phyloP scores from a whole-genome alignment of 1,140 invertebrate genomes.

The Thalassaphorura encarpata region DNA sequence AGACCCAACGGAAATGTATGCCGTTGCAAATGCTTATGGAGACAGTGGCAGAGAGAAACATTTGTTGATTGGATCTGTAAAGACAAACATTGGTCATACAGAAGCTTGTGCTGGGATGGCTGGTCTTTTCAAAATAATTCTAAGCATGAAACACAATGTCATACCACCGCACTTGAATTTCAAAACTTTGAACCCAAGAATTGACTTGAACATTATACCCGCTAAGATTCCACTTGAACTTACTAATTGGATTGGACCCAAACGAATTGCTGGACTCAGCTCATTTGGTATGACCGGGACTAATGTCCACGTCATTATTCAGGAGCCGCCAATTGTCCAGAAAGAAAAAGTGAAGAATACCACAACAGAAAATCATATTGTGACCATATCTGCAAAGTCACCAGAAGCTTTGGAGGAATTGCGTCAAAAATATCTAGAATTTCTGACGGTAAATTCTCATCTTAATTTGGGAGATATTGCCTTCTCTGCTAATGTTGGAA shows the following conservation, averaged over 20 bases:
- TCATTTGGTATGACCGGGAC: slow-evolving; percentile 22
- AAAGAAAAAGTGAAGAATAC: not conserved
- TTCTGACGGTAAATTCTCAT: slow-evolving; percentile 4
- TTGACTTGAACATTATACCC: slow-evolving; percentile 15
- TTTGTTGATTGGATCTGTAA: slow-evolving; percentile 47
- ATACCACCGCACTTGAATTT: slow-evolving; percentile 9
- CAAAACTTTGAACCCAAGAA: slow-evolving; percentile 7
- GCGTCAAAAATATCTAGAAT: slow-evolving; percentile 3
- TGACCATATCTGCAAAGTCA: slow-evolving; percentile 15
- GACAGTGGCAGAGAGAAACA: slow-evolving; percentile 37
- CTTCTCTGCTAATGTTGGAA: slow-evolving; percentile 10
- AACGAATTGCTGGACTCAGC: slow-evolving; percentile 8
- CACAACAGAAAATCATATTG: not conserved
- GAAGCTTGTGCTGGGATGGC: slow-evolving; percentile 40
- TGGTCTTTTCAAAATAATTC: slow-evolving; percentile 14
- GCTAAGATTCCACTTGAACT: slow-evolving; percentile 8
- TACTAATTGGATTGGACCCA: not conserved
- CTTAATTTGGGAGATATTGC: slow-evolving; percentile 10
- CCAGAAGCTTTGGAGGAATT: slow-evolving; percentile 18
- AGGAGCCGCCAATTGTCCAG: slow-evolving; percentile 8
- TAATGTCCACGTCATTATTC: slow-evolving; percentile 15
- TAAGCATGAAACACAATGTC: slow-evolving; percentile 3
- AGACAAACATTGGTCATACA: slow-evolving; percentile 51
- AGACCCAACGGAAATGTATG: slow-evolving; percentile 35
- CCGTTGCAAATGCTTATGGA: slow-evolving; percentile 44